These are phyloP conservation scores for Dipodomys merriami DNA, from an alignment of 2,113 vertebrate genomes.

Conservation along the genomic window DNA sequence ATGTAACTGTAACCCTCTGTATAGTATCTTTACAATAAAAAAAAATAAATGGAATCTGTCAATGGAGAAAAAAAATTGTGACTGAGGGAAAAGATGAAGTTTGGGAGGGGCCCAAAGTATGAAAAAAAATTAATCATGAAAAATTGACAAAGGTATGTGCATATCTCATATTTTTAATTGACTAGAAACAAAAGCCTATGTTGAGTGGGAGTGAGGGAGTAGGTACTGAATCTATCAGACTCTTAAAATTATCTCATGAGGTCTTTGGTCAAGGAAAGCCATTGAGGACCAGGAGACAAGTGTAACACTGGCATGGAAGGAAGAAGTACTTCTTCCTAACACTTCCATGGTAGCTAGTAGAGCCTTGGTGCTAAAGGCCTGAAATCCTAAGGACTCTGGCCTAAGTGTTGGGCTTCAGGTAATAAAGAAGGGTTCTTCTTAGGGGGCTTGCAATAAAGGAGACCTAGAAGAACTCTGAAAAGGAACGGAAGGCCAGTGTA, in stretches of 20 bases:
- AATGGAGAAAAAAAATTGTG: not conserved
- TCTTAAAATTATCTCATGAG: conserved; percentile 72
- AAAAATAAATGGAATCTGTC: too few species aligned
- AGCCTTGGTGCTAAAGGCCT: not conserved
- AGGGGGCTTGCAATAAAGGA: not conserved
- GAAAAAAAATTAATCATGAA: not conserved
- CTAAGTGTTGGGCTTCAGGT: not conserved
- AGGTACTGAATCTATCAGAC: conserved; percentile 7
- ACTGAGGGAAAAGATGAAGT: not conserved
- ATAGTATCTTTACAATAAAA: too few species aligned
- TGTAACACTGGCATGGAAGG: not conserved
- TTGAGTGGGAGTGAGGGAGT: not conserved
- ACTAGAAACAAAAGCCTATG: conserved; percentile 7
- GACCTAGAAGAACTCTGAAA: not conserved
- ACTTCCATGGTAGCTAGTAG: not conserved
- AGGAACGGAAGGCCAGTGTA: not conserved
- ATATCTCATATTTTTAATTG: conserved; percentile 29
- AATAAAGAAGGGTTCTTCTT: not conserved
- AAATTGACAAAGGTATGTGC: not conserved
- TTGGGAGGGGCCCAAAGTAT: not conserved
- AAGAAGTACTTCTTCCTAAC: not conserved
- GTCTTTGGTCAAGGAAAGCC: conserved; percentile 52
- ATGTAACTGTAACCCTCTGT: too few species aligned
- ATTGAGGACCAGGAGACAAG: not conserved
- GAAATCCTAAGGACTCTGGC: conserved; percentile 22